Conservation (phyloP, 2,888 invertebrate species). For the Machimus atricapillus region DNA sequence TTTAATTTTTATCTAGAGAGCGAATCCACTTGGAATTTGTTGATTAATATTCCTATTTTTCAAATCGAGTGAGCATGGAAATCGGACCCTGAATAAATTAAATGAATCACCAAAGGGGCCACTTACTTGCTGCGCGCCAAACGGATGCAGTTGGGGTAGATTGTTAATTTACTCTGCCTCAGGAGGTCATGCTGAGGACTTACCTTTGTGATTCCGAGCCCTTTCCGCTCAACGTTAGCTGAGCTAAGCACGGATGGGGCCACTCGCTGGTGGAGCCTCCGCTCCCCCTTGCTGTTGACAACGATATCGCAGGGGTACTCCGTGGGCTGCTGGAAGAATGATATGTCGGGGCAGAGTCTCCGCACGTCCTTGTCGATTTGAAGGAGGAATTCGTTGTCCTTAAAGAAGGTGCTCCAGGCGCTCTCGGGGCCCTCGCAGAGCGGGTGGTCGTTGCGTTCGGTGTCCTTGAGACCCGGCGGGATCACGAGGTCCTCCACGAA, state of each 20-base stretch:
- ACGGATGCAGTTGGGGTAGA: not conserved
- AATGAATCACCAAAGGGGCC: not conserved
- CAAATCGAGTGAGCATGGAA: not conserved
- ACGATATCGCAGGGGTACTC: constrained; percentile 86
- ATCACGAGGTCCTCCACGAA: constrained; percentile 90
- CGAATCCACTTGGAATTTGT: no score
- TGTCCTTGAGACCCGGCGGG: constrained; percentile 74
- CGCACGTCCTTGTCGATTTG: constrained; percentile 98
- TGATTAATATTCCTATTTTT: no score
- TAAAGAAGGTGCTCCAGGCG: constrained; percentile 95
- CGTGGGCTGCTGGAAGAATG: constrained; percentile 95
- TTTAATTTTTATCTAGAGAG: no score
- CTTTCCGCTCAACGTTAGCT: constrained; percentile 86
- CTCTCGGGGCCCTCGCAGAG: constrained; percentile 92
- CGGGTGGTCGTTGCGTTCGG: constrained; percentile 78
- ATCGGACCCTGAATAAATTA: not conserved
- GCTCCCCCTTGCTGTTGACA: constrained; percentile 80
- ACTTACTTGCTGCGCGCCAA: constrained; percentile 25
- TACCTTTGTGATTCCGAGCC: constrained; percentile 90
- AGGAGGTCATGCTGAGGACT: constrained; percentile 36
- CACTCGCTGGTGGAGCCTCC: constrained; percentile 87
- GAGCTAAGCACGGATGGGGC: constrained; percentile 85
- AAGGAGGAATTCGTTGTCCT: constrained; percentile 94
- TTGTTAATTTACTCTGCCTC: not conserved
- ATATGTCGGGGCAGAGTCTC: constrained; percentile 93